Base-by-base conservation (phyloP, 2,113 vertebrate genomes). In the Aix galericulata region DNA sequence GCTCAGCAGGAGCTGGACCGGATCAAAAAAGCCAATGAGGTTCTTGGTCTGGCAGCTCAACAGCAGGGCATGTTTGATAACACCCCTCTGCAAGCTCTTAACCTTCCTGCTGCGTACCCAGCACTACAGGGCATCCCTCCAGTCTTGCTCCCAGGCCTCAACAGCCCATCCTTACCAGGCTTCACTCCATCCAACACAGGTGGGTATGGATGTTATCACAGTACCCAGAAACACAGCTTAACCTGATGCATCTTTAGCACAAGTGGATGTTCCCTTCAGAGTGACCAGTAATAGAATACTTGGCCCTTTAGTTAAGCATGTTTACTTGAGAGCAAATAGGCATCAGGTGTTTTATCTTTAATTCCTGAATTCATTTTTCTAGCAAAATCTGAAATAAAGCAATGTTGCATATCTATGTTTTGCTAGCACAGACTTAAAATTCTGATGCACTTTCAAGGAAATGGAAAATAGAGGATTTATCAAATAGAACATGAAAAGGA, bases 1-100 rank as follows among this genome's bases (percentile, higher is more conserved):
- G 99, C 99, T 94, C 99, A 99, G 87, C 99, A 99, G 97, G 99
- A 99, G 97, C 98, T 99, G 98, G 99, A 99, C 98, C 98, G 99
- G 86, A 99, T 99, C 96, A 99, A 99, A 98, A 99, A 99, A 97
- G 99, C 99, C 97, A 99, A 99, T 86, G 99, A 99, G 97, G 99
- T 99, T 96, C 98, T 99, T 81, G 99, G 99, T 98, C 97, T 99
- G 97, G 99, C 99, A 87, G 97, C 98, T 91, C 98, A 98, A 77
- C 99, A 99, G 96, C 99, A 99, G 95, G 98, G 99, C 96, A 98
- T 99, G 98, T 99, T 99, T 97, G 99, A 99, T 96, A 98, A 98
- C 69, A 94, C 99, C 50, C 99, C 99, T 81, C 98, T 99, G 95
- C 99, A 99, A 98, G 98, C 99, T 96, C 98, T 99, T 90, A 99